These are phyloP conservation scores for Otolemur crassicaudatus DNA, from an alignment of 2,797 vertebrate genomes.

Conservation along the genomic window DNA sequence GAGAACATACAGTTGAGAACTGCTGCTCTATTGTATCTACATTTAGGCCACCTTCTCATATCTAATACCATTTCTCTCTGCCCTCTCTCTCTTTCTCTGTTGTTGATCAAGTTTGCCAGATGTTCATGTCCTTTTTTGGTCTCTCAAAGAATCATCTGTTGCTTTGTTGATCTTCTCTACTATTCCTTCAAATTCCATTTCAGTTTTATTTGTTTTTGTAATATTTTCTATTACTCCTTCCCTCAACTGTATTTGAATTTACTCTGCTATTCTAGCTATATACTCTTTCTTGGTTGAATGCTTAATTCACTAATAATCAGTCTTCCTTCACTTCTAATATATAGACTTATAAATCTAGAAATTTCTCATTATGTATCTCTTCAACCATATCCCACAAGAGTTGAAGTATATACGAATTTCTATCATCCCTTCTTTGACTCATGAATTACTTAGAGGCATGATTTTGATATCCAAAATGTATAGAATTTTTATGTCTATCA, in stretches of 20 bases:
- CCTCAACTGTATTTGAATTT: background rate
- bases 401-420: background rate
- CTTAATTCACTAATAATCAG: background rate
- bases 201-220: slow-evolving; percentile 1
- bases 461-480: slow-evolving; percentile 28
- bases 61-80: background rate
- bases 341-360: background rate
- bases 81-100: background rate
- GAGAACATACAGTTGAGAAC: too few relatives aligned
- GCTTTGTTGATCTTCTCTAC: background rate
- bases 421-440: background rate
- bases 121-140: background rate
- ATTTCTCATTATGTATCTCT: background rate
- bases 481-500: background rate
- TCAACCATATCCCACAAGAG: background rate
- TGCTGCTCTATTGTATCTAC: background rate
- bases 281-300: background rate
- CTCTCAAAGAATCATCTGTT: background rate
- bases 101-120: background rate
- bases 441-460: background rate
- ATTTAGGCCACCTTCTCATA: background rate
- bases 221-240: background rate
- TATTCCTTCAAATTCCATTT: background rate
- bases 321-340: slow-evolving; percentile 31
- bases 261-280: slow-evolving; percentile 24